Evolutionary conservation across 2,888 invertebrate species (phyloP).

Genomic region (Caenorhabditis sulstoni): DNA sequence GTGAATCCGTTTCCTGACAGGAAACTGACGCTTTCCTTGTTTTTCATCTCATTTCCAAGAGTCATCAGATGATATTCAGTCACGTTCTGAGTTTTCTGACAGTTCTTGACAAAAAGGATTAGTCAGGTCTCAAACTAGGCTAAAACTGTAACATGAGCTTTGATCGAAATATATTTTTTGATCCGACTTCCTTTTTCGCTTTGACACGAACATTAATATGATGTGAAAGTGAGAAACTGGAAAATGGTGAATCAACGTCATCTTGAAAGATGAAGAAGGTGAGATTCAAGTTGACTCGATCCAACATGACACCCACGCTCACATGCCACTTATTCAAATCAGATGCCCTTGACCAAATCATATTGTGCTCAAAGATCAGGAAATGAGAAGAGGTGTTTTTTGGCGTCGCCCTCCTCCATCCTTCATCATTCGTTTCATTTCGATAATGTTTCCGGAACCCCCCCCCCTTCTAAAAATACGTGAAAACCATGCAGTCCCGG

Average conservation of each 20-base stretch:
- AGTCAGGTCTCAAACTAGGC: no score
- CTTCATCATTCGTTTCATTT: neutral
- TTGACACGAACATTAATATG: neutral
- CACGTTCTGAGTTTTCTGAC: no score
- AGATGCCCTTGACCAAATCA: constrained; percentile 45
- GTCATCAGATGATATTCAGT: no score
- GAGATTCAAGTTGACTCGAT: constrained; percentile 13
- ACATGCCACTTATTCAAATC: constrained; percentile 30
- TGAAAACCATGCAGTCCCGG: constrained; percentile 32
- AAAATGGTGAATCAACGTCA: constrained; percentile 14
- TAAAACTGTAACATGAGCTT: no score
- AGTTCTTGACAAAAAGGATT: no score
- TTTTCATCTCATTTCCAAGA: no score
- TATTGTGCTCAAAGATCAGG: constrained; percentile 49
- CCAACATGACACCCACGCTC: constrained; percentile 39
- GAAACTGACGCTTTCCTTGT: no score
- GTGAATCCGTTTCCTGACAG: no score
- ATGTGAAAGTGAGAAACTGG: neutral
- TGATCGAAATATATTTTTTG: no score
- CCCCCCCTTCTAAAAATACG: constrained; percentile 13
- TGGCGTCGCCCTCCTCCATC: constrained; percentile 9
- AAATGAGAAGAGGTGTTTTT: constrained; percentile 21
- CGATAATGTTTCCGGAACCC: neutral
- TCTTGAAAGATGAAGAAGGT: constrained; percentile 3
- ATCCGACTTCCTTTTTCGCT: no score